Percentiles rank a stretch among this genome's conserved stretches.
Evolutionary conservation across 2,888 invertebrate species (phyloP).

Genomic region (Meteorus colon): DNA sequence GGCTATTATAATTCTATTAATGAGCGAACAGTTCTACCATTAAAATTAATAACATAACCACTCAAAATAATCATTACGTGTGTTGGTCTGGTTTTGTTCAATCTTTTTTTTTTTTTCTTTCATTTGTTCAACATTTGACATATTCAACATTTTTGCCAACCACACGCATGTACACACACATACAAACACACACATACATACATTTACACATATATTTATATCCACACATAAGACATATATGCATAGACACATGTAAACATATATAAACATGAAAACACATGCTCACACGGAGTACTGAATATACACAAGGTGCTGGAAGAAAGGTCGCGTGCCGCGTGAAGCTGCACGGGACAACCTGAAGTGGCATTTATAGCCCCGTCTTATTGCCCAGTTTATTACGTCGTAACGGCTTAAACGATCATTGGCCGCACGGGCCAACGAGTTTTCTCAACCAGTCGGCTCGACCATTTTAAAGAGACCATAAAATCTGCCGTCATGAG

Average conservation of each 20-base stretch:
- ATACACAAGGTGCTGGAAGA: conserved; percentile 54
- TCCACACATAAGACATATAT: too few species aligned
- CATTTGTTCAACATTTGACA: conserved; percentile 2
- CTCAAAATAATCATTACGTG: conserved; percentile 3
- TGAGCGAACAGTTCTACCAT: neutral
- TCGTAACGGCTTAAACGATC: conserved; percentile 71
- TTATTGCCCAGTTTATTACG: conserved; percentile 70
- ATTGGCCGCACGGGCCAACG: conserved; percentile 54
- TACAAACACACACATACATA: too few species aligned
- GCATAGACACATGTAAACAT: too few species aligned
- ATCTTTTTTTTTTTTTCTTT: neutral
- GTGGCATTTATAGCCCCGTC: conserved; percentile 67
- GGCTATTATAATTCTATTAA: neutral
- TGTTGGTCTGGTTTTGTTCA: neutral
- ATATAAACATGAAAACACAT: too few species aligned
- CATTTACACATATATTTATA: too few species aligned
- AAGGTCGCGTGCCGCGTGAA: conserved; percentile 67
- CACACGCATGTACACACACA: neutral
- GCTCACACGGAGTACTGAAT: conserved; percentile 5
- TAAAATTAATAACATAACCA: neutral
- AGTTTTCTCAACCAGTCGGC: conserved; percentile 32
- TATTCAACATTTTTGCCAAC: neutral
- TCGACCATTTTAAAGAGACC: conserved; percentile 33
- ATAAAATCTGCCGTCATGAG: conserved; percentile 60
- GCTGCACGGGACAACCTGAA: conserved; percentile 61